Conservation (phyloP, 2,113 vertebrate species). For the Clarias magur region DNA sequence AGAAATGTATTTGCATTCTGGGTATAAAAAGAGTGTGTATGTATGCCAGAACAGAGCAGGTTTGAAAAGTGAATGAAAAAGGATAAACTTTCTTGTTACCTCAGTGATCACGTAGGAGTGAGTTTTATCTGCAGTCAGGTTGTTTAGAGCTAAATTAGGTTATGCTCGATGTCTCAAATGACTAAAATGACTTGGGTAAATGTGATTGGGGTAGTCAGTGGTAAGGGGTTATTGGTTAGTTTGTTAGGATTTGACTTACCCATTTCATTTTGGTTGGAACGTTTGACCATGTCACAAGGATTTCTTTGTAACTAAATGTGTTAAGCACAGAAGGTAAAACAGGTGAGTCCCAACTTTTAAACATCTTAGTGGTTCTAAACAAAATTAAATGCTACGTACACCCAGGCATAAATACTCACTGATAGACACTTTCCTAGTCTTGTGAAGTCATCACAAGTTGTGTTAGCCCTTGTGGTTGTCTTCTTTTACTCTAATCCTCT, state of each 20-base stretch:
- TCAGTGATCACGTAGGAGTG: background rate
- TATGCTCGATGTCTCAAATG: background rate
- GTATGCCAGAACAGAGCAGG: slow-evolving; percentile 55
- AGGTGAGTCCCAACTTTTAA: slow-evolving; percentile 71
- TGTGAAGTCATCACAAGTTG: slow-evolving; percentile 15
- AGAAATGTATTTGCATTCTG: background rate
- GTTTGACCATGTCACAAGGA: background rate
- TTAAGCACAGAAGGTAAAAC: slow-evolving; percentile 90
- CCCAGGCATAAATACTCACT: background rate
- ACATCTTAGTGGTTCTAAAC: background rate
- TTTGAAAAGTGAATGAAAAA: slow-evolving; percentile 59
- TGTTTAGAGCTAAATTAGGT: background rate
- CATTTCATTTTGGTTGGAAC: background rate
- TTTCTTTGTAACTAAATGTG: background rate
- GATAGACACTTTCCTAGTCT: background rate
- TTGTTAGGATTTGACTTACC: background rate
- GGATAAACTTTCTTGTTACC: slow-evolving; percentile 55
- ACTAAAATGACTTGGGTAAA: background rate
- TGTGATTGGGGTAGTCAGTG: background rate
- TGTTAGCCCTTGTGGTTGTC: slow-evolving; percentile 12
- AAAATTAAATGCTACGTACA: background rate
- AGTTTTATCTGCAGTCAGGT: background rate
- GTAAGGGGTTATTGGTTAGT: background rate
- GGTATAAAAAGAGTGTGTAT: background rate
- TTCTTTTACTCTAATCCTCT: slow-evolving; percentile 12